Base-by-base conservation (phyloP, 1,140 invertebrate species). In the Streblospio benedicti region DNA sequence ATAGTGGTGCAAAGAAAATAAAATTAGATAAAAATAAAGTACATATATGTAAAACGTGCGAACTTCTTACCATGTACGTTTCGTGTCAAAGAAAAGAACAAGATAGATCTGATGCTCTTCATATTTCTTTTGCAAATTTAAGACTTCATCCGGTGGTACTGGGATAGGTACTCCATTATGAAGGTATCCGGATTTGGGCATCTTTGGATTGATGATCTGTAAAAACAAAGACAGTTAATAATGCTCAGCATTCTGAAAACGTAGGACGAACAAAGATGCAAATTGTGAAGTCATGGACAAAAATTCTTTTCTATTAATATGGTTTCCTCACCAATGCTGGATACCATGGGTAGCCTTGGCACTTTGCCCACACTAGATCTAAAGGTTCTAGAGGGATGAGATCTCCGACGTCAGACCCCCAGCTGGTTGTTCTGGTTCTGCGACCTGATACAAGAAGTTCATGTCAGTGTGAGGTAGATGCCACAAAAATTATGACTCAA, bases 321-420 rank as follows among this genome's bases (percentile, higher is more conserved):
- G 12, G 31, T 32, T 28, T 18, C 67, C 80, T 77, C 71, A 84
- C 83, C 52, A 97, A 78, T 0, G 93, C 93, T 33, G 93, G 93
- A 80, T 96, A 96, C 91, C 92, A 96, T 3, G 92, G 92, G 79
- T 94, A 95, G 2, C 92, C 93, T 60, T 92, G 83, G 81, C 91
- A 96, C 73, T 96, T 96, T 0, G 93, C 93, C 93, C 93, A 97
- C 1, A 97, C 93, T 6, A 96, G 82, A 74, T 95, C 91, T 23
- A 96, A 76, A 1, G 90, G 88, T 68, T 90, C 86, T 32, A 91
- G 71, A 14, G 75, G 69, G 44, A 76, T 70, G 59, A 74, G 49
- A 38, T 76, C 74, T 25, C 73, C 73, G 14, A 33, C 51, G 27
- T 61, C 41, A 53, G 20, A 30, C 28, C 16, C 23, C 32, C 51